Conservation (phyloP, 2,888 invertebrate species). For the Drosophila maculinotata region DNA sequence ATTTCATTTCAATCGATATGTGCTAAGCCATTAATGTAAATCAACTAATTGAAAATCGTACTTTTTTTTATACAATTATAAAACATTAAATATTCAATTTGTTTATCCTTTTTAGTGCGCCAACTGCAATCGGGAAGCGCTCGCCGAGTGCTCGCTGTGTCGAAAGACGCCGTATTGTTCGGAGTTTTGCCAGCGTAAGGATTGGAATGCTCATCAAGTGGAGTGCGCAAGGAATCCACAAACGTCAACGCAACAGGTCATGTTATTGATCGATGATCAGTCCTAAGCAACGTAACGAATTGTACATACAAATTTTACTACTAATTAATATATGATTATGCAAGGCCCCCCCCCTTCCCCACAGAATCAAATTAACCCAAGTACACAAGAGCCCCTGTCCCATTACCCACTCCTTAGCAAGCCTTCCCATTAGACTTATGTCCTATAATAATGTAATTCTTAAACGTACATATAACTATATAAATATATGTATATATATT, state of each 20-base stretch:
- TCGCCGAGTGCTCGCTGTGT: conserved; percentile 94
- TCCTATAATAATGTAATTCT: conserved; percentile 79
- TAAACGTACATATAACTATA: conserved; percentile 75
- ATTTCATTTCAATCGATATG: too few relatives aligned
- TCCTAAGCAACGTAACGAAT: conserved; percentile 84
- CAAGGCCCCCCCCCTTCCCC: conserved; percentile 40
- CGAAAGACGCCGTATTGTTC: conserved; percentile 95
- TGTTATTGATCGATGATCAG: conserved; percentile 93
- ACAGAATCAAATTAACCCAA: conserved; percentile 17
- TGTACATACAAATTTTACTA: conserved; percentile 83
- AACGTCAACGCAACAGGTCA: conserved; percentile 91
- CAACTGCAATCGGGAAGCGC: conserved; percentile 94
- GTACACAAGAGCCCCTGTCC: conserved; percentile 18
- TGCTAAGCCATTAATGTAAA: too few relatives aligned
- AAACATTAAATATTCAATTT: neutral
- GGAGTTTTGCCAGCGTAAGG: conserved; percentile 95
- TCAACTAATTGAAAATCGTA: too few relatives aligned
- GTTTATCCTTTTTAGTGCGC: conserved; percentile 88
- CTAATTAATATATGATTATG: conserved; percentile 74
- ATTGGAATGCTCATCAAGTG: conserved; percentile 94
- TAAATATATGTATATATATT: conserved; percentile 63
- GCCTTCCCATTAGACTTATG: conserved; percentile 72
- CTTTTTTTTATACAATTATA: neutral
- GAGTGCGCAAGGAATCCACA: conserved; percentile 91
- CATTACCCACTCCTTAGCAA: conserved; percentile 45